Percentiles rank a stretch among this genome's conserved stretches.
Conservation (phyloP, 2,113 vertebrate genomes). For the Typhlomys cinereus region DNA sequence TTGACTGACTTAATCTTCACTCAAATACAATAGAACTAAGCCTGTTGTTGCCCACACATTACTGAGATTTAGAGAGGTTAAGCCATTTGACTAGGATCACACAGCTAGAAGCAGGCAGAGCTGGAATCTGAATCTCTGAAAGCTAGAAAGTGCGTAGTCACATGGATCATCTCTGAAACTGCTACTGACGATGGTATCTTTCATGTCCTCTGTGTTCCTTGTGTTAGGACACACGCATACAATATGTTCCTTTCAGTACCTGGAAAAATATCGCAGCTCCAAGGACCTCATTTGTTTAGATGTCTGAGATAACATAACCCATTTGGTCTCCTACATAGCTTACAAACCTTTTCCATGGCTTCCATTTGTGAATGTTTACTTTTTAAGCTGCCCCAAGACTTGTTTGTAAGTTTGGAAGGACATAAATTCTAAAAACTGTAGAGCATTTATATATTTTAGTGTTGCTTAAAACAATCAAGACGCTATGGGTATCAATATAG, state of each 20-base stretch:
- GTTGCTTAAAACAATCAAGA: conserved; percentile 8
- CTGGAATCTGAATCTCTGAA: neutral
- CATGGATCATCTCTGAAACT: neutral
- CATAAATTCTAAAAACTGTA: neutral
- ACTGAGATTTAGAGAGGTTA: neutral
- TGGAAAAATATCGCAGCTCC: conserved; percentile 73
- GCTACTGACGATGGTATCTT: conserved; percentile 8
- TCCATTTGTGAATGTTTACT: neutral
- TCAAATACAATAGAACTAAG: neutral
- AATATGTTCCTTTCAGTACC: conserved; percentile 70
- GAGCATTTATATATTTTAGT: neutral
- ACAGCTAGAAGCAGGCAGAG: neutral
- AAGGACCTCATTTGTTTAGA: conserved; percentile 59
- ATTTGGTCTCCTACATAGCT: neutral
- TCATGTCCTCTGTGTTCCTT: conserved; percentile 22
- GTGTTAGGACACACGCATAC: conserved; percentile 51
- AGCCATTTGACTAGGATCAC: neutral
- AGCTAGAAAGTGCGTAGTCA: neutral
- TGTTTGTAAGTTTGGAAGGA: conserved; percentile 3
- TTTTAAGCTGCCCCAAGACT: neutral
- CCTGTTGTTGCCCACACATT: neutral
- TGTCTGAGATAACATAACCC: conserved; percentile 55
- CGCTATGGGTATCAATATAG: neutral
- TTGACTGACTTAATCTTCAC: neutral
- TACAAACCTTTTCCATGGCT: neutral